These are phyloP conservation scores for Cryptotis parvus DNA, from an alignment of 2,113 vertebrate genomes.

Conservation along the genomic window DNA sequence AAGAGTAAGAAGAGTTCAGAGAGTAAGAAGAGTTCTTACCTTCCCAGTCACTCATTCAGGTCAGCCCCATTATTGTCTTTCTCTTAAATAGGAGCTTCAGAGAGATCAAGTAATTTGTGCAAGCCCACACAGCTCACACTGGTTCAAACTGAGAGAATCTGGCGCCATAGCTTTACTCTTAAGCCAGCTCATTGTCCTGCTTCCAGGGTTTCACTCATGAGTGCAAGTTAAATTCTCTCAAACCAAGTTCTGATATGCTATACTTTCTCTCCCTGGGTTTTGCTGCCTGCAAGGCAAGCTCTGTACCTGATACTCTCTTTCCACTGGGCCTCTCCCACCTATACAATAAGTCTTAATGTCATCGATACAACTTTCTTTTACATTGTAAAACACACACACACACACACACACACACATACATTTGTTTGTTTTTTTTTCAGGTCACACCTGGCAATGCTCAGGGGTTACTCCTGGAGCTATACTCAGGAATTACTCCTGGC, in stretches of 20 bases:
- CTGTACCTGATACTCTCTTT: no score
- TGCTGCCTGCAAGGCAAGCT: no score
- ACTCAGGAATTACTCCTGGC: no score
- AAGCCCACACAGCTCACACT: background rate
- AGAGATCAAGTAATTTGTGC: constrained; percentile 24
- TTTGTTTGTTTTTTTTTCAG: no score
- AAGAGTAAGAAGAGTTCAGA: no score
- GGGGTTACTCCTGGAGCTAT: no score
- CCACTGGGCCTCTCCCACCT: no score
- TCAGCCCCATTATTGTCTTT: background rate
- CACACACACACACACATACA: no score
- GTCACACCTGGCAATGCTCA: no score
- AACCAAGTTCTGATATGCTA: background rate
- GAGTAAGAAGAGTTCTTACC: no score
- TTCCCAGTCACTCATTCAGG: background rate
- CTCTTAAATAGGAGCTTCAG: background rate
- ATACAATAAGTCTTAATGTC: no score
- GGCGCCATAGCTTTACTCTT: background rate
- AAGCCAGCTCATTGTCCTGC: background rate
- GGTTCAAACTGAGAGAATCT: background rate
- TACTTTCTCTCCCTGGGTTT: background rate
- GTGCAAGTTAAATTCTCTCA: background rate
- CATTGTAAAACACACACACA: background rate
- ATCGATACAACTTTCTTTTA: no score
- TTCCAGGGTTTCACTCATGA: background rate